A percentile compares a stretch with the other conserved stretches of the same genome.
These are phyloP conservation scores for Thecocarcelia acutangulata DNA, from an alignment of 2,888 invertebrate genomes.

Conservation along the genomic window DNA sequence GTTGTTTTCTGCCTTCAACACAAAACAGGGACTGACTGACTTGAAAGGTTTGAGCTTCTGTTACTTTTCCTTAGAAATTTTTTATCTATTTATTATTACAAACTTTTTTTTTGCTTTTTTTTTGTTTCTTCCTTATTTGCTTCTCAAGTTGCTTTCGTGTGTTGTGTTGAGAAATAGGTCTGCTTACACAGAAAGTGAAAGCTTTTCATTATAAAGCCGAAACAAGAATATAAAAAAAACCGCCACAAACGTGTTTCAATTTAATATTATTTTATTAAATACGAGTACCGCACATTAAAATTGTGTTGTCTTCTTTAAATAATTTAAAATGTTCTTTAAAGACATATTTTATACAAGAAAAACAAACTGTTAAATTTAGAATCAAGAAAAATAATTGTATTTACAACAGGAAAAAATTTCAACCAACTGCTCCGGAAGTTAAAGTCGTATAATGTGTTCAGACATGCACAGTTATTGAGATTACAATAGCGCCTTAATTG, in stretches of 20 bases:
- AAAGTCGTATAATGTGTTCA: too few species aligned
- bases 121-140: background rate
- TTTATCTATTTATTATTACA: background rate
- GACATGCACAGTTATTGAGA: too few species aligned
- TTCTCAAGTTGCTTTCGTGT: constrained; percentile 5
- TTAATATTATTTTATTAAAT: constrained; percentile 29
- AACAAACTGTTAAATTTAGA: too few species aligned
- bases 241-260: constrained; percentile 44
- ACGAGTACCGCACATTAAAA: too few species aligned
- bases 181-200: constrained; percentile 59
- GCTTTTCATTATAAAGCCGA: constrained; percentile 47
- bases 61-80: constrained; percentile 58
- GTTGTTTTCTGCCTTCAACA: constrained; percentile 37
- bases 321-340: too few species aligned
- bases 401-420: too few species aligned
- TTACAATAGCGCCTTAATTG: too few species aligned
- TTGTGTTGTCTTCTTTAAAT: too few species aligned
- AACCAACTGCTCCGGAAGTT: too few species aligned
- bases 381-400: too few species aligned
- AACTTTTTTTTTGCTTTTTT: background rate
- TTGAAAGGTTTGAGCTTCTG: constrained; percentile 44
- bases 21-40: constrained; percentile 20
- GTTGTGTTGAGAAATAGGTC: constrained; percentile 35
- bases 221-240: constrained; percentile 8
- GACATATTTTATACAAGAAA: too few species aligned